phyloP scores from a whole-genome alignment of 2,113 vertebrate genomes.

The Oryzias melastigma region DNA sequence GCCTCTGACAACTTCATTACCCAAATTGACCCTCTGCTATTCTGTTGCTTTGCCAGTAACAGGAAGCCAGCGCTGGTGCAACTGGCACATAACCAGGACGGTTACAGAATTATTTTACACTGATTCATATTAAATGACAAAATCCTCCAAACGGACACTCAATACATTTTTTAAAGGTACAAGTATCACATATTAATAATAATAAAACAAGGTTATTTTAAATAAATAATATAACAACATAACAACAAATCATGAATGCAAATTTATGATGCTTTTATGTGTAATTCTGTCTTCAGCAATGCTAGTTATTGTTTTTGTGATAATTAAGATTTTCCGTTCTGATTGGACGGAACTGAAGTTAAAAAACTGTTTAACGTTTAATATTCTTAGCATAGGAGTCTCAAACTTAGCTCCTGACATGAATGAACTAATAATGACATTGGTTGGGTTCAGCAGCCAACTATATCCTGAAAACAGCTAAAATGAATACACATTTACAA shows the following conservation, averaged over 20 bases:
- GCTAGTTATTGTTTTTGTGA: constrained; percentile 85
- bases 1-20: constrained; percentile 97
- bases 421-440: too few relatives aligned
- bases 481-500: too few relatives aligned
- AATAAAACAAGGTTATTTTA: background rate
- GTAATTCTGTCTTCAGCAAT: constrained; percentile 84
- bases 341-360: constrained; percentile 33
- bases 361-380: too few relatives aligned
- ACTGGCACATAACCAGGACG: constrained; percentile 24
- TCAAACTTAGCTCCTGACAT: too few relatives aligned
- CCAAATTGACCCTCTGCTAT: constrained; percentile 58
- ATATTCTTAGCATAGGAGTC: too few relatives aligned
- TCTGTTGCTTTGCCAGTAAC: constrained; percentile 44
- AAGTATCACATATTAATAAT: background rate
- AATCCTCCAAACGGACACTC: background rate
- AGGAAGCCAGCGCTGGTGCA: constrained; percentile 39
- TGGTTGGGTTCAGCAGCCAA: too few relatives aligned
- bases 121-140: background rate
- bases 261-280: constrained; percentile 17
- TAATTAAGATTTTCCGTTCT: constrained; percentile 92
- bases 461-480: too few relatives aligned
- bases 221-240: constrained; percentile 6
- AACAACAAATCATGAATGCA: constrained; percentile 12
- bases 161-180: background rate
- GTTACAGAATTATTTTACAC: background rate